Evolutionary conservation across 2,113 vertebrate species (phyloP), one percentile per base, ranked within the genome.

Genomic region (Apodemus speciosus): DNA sequence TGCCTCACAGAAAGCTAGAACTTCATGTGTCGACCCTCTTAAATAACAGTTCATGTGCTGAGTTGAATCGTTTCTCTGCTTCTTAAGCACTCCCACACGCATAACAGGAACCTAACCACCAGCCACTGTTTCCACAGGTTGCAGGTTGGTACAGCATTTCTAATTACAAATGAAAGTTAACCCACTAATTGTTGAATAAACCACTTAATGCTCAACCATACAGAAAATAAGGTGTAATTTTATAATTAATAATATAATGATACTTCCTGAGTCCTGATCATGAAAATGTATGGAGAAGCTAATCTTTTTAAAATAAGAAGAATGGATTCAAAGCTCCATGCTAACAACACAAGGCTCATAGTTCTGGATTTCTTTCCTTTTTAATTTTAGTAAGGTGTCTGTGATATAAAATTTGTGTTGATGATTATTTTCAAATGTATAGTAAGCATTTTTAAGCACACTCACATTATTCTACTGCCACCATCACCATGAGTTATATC

Each of bases 211-310:
- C 9, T 91, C 76, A 88, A 62, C 21, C 56, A 60, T 25, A 75
- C 2, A 75, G 51, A 86, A 96, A 92, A 93, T 38, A 92, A 87
- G 51, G 51, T 79, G 8, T 77, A 80, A 81, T 92, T 95, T 88
- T 93, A 51, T 84, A 89, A 94, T 91, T 96, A 96, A 93, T 79
- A 68, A 71, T 66, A 87, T 58, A 92, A 95, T 46, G 46, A 88
- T 18, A 32, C 35, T 58, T 77, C 35, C 27, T 88, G 77, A 71
- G 60, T 79, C 27, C 56, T 62, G 79, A 38, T 86, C 75, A 58
- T 46, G 49, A 84, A 92, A 58, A 56, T n/a, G 66, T 4, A 76
- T 4, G 4, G 53, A 32, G 32, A 90, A 94, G 43, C 56, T 81
- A 49, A 89, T 91, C 35, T 89, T 80, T 73, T 38, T 43, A 53